A percentile compares a stretch with the other conserved stretches of the same genome.
These are phyloP conservation scores for Patella vulgata DNA, from an alignment of 1,140 invertebrate species.

Conservation along the genomic window DNA sequence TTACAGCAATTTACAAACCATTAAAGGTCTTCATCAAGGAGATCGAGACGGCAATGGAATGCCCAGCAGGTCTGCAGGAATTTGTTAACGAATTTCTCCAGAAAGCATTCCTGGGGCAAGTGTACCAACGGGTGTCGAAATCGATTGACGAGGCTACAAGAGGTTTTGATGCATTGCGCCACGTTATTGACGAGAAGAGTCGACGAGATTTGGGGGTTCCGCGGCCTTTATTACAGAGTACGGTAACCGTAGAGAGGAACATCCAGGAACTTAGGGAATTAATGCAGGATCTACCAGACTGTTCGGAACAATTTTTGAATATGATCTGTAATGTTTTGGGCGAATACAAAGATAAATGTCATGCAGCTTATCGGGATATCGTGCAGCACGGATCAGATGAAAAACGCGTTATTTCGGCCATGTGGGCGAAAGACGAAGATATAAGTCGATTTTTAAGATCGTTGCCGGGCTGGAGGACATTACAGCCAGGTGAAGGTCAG, in stretches of 20 bases:
- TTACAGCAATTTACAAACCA: constrained; percentile 80
- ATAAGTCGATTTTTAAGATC: constrained; percentile 88
- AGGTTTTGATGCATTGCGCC: constrained; percentile 78
- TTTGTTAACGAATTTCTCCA: constrained; percentile 82
- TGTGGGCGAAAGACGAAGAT: constrained; percentile 94
- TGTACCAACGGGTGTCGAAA: constrained; percentile 57
- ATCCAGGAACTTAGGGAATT: constrained; percentile 77
- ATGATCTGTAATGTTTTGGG: constrained; percentile 77
- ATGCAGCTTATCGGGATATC: constrained; percentile 77
- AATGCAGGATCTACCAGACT: constrained; percentile 78
- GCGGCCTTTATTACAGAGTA: constrained; percentile 80
- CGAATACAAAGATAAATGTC: constrained; percentile 81
- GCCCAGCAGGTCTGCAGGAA: constrained; percentile 74
- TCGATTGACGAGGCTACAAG: constrained; percentile 75
- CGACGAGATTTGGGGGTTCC: constrained; percentile 73
- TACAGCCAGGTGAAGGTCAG: constrained; percentile 71
- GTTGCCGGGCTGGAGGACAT: constrained; percentile 82
- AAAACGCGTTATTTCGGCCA: constrained; percentile 83
- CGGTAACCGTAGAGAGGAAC: constrained; percentile 77
- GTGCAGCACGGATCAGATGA: constrained; percentile 85
- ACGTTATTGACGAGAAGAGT: constrained; percentile 75
- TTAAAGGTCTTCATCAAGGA: constrained; percentile 81
- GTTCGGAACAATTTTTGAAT: constrained; percentile 77
- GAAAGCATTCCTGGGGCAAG: constrained; percentile 71
- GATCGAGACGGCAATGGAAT: constrained; percentile 77